Evolutionary conservation across 2,888 invertebrate species (phyloP).

Genomic region (Atherix ibis): DNA sequence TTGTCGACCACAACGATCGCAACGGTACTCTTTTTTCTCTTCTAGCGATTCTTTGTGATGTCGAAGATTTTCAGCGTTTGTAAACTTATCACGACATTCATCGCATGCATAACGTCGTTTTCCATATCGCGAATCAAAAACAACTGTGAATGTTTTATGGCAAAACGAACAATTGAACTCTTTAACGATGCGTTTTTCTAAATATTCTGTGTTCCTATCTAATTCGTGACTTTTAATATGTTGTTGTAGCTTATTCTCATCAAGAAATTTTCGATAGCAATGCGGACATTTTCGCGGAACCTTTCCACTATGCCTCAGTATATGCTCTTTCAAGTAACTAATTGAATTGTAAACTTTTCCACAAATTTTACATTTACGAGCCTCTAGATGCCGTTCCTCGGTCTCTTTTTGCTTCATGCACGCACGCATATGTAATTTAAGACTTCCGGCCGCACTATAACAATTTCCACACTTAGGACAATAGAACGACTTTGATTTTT

Average conservation of each 20-base stretch:
- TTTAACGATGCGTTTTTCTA: constrained; percentile 26
- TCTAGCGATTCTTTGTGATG: constrained; percentile 28
- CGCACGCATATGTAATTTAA: constrained; percentile 30
- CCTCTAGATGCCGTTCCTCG: constrained; percentile 24
- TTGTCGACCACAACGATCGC: constrained; percentile 28
- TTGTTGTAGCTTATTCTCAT: constrained; percentile 23
- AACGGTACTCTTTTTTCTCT: constrained; percentile 27
- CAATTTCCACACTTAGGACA: constrained; percentile 32
- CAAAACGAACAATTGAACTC: constrained; percentile 31
- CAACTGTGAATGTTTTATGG: constrained; percentile 26
- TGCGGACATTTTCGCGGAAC: constrained; percentile 28
- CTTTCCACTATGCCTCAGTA: constrained; percentile 28
- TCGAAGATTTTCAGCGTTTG: constrained; percentile 26
- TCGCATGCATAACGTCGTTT: constrained; percentile 32
- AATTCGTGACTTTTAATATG: constrained; percentile 27
- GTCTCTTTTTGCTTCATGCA: constrained; percentile 24
- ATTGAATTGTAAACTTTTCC: constrained; percentile 30
- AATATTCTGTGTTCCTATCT: constrained; percentile 22
- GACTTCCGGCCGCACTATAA: constrained; percentile 29
- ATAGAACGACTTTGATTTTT: constrained; percentile 24
- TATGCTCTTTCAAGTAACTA: constrained; percentile 29
- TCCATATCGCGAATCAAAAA: constrained; percentile 28
- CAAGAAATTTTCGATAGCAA: constrained; percentile 30
- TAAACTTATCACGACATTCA: constrained; percentile 28
- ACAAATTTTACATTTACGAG: constrained; percentile 27